Evolutionary conservation across 2,888 invertebrate genomes (phyloP).

Genomic region (Perithous albicinctus): DNA sequence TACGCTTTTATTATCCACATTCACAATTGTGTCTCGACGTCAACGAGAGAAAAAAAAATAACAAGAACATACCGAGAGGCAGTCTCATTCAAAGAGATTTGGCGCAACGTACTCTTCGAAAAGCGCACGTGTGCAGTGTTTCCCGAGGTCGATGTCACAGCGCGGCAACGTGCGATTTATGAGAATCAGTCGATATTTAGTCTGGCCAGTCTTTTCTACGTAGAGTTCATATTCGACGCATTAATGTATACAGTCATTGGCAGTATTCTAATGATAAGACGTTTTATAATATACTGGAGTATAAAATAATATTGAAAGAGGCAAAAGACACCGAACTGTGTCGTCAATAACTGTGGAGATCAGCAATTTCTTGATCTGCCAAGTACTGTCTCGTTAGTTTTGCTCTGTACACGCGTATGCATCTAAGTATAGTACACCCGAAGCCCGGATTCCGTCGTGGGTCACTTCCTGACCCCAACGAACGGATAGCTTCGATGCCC

Average conservation of each 20-base stretch:
- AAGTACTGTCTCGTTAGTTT: background rate
- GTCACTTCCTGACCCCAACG: constrained; percentile 66
- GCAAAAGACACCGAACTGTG: background rate
- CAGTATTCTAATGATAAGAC: background rate
- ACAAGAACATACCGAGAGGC: background rate
- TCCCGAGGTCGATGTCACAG: constrained; percentile 33
- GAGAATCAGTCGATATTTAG: constrained; percentile 51
- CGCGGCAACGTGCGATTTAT: constrained; percentile 40
- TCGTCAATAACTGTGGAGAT: background rate
- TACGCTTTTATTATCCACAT: constrained; percentile 40
- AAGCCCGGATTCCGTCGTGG: constrained; percentile 67
- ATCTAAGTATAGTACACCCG: constrained; percentile 50
- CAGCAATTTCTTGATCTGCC: background rate
- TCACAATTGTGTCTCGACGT: constrained; percentile 18
- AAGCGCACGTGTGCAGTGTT: constrained; percentile 22
- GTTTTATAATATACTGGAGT: background rate
- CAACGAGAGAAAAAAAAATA: background rate
- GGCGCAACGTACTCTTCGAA: background rate
- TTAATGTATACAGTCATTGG: background rate
- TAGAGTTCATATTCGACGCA: background rate
- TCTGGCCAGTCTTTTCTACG: constrained; percentile 33
- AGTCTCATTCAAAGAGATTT: constrained; percentile 19
- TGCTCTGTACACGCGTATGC: constrained; percentile 19
- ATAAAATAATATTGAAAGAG: background rate
- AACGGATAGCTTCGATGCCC: constrained; percentile 82